phyloP scores from a whole-genome alignment of 2,797 vertebrate genomes.

The Channallabes apus region DNA sequence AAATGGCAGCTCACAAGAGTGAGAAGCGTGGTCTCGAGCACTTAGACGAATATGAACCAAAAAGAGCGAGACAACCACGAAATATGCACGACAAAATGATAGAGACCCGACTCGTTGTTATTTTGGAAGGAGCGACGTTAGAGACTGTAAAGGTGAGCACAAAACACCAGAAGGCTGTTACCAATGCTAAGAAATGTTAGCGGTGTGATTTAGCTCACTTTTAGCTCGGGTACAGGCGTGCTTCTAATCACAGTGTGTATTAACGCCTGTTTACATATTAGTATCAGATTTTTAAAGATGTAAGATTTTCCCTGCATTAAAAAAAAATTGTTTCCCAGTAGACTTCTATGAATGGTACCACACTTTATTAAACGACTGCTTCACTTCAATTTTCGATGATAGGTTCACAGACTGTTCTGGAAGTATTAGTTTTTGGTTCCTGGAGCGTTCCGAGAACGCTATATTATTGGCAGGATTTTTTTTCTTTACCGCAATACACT shows the following conservation, averaged over 20 bases:
- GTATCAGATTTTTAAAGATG: no score
- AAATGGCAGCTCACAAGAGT: constrained; percentile 66
- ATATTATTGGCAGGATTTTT: no score
- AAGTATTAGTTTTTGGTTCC: background rate
- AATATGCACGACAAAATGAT: constrained; percentile 74
- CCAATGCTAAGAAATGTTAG: background rate
- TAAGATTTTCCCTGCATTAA: no score
- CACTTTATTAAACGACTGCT: background rate
- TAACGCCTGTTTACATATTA: background rate
- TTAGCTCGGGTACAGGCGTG: background rate
- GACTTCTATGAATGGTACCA: no score
- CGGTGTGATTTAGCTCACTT: background rate
- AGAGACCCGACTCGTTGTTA: constrained; percentile 82
- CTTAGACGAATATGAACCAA: constrained; percentile 79
- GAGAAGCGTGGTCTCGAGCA: constrained; percentile 80
- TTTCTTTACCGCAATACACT: background rate
- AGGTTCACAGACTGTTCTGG: background rate
- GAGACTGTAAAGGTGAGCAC: constrained; percentile 89
- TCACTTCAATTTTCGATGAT: background rate
- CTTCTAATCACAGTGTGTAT: background rate
- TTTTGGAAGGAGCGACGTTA: constrained; percentile 89
- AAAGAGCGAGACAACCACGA: constrained; percentile 70
- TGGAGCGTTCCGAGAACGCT: background rate
- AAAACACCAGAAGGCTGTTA: background rate
- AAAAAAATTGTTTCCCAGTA: background rate